Evolutionary conservation across 2,797 vertebrate genomes (phyloP), one percentile per base, ranked within the genome.

Genomic region (Fistularia commersonii): DNA sequence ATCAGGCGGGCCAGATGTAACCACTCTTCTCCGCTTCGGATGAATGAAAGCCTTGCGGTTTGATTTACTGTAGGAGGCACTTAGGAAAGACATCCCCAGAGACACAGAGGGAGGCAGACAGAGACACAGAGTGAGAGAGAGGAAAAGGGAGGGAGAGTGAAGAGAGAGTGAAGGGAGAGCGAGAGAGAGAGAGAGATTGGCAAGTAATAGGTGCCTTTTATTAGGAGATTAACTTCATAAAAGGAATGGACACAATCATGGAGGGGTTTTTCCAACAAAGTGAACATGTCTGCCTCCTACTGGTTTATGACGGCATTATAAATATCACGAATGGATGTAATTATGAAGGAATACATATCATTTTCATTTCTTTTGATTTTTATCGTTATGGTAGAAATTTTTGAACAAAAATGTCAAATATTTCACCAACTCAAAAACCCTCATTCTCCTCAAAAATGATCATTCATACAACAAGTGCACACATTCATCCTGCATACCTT

Each of bases 21-120:
- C 77, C 79, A 76, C 73, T 77, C 72, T 78, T 71, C 72, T 51
- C 49, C 41, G 76, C 65, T 66, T 46, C 11, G 53, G 57, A 60
- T 84, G 64, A 81, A 83, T 81, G 75, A 82, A 85, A 78, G 82
- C 82, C 64, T 76, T 89, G 87, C 12, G 86, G 84, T 86, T 83
- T 85, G 79, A 85, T 86, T 89, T 88, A 87, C 87, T 81, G 87
- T 84, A 86, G 66, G 76, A 83, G 74, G 83, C 87, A 89, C 87
- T 89, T 89, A 87, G 79, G 72, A 66, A 59, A 61, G 52, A 67
- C 37, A 69, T 82, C 75, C 77, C 79, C 39, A 61, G 82, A 82
- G 76, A 67, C 43, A 72, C 40, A 53, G 12, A 45, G 35, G 33
- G 32, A 72, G 50, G 54, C 33, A 54, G 32, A 44, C 11, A 45